Evolutionary conservation across 2,113 vertebrate species (phyloP).

Genomic region (Hoplias malabaricus): DNA sequence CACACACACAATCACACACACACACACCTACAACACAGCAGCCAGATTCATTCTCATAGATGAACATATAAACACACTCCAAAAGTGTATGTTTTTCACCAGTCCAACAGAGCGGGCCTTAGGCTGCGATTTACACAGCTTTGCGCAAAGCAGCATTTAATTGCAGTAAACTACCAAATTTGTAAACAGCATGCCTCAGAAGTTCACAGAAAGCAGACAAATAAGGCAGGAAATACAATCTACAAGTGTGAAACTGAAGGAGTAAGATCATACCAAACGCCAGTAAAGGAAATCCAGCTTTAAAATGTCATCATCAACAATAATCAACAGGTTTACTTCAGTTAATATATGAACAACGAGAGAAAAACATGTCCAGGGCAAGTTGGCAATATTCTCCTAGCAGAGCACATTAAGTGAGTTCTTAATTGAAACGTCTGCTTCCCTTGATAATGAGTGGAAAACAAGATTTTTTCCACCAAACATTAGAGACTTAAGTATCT

Average conservation of each 20-base stretch:
- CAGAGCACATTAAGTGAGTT: background rate
- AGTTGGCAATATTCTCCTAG: background rate
- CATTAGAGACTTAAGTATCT: background rate
- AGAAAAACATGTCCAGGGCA: background rate
- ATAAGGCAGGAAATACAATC: background rate
- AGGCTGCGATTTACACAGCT: slow-evolving; percentile 40
- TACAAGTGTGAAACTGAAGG: background rate
- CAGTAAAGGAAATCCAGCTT: background rate
- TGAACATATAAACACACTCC: slow-evolving; percentile 16
- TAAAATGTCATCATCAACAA: background rate
- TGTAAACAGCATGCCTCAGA: slow-evolving; percentile 9
- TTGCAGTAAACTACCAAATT: slow-evolving; percentile 28
- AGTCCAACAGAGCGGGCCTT: slow-evolving; percentile 19
- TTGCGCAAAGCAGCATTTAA: slow-evolving; percentile 38
- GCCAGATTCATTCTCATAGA: background rate
- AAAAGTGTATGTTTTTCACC: slow-evolving; percentile 9
- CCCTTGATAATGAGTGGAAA: background rate
- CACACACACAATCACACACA: no score
- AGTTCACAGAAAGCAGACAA: slow-evolving; percentile 24
- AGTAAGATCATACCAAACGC: slow-evolving; percentile 15
- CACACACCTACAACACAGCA: slow-evolving; percentile 20
- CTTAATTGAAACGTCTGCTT: background rate
- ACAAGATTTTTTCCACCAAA: background rate
- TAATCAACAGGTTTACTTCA: background rate
- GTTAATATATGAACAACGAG: slow-evolving; percentile 8